Evolutionary conservation across 2,113 vertebrate species (phyloP).

Genomic region (Rhegmatorhina hoffmannsi): DNA sequence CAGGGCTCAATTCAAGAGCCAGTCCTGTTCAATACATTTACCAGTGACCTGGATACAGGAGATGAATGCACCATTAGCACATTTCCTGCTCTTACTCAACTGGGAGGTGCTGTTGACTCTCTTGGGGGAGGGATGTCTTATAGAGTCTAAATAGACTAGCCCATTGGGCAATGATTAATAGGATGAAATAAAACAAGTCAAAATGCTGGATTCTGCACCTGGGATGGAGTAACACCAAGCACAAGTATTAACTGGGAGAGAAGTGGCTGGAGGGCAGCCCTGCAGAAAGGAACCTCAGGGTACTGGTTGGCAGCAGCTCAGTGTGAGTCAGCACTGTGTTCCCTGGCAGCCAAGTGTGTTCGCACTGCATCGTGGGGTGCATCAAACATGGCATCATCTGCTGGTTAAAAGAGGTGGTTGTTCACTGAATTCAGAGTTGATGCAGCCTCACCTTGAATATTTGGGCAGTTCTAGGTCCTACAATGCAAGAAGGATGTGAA

Average conservation of each 20-base stretch:
- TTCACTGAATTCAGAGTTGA: not conserved
- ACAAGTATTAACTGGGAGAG: not conserved
- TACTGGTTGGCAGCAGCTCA: not conserved
- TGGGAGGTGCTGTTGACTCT: not conserved
- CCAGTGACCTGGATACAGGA: not conserved
- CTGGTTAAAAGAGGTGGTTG: no score
- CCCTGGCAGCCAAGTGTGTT: not conserved
- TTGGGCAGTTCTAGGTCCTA: not conserved
- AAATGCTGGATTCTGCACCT: not conserved
- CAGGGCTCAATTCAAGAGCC: not conserved
- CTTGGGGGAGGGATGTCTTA: not conserved
- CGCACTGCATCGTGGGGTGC: not conserved
- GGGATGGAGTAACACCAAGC: not conserved
- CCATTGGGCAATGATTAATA: not conserved
- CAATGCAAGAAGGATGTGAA: not conserved
- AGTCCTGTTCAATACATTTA: not conserved
- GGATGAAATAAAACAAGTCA: not conserved
- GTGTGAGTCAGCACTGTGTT: not conserved
- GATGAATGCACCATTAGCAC: not conserved
- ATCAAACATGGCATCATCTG: not conserved
- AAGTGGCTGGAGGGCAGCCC: not conserved
- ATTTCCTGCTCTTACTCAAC: not conserved
- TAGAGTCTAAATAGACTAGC: not conserved
- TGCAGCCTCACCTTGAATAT: not conserved
- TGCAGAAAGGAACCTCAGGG: not conserved